Base-by-base conservation (phyloP, 2,113 vertebrate genomes). In the Cololabis saira region DNA sequence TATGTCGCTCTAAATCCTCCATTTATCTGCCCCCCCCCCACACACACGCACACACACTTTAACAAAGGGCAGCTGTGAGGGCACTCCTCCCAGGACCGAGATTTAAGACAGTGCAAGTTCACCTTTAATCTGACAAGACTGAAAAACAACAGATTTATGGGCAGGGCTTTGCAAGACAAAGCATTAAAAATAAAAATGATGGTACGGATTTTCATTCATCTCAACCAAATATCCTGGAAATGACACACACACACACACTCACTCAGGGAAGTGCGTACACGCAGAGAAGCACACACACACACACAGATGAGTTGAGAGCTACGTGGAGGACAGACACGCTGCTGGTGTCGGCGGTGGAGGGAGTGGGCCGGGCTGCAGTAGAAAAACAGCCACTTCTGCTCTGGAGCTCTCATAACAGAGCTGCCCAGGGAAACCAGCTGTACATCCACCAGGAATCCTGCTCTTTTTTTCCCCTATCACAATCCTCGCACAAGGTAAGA, bases 401-500 rank as follows among this genome's bases (percentile, higher is more conserved):
- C 57, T 53, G 54, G 62, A 67, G 16, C 44, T 27, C 47, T 48
- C 0, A 11, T 37, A 37, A 60, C 0, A 33, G 12, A 49, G 12
- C 48, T 5, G 14, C 65, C 65, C 43, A 51, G 30, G 55, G 54
- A 58, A 49, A 84, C 27, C 21, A 43, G 27, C 19, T n/a, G n/a
- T 37, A 14, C 30, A 17, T 3, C 43, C 0, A n/a, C 37, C 54
- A n/a, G 8, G 64, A 69, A 54, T 27, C 2, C 2, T 18, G n/a
- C 16, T 12, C 3, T 18, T 18, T 19, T 6, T 2, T 9, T 45
- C 9, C 1, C 6, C 10, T 37, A 30, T 13, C 12, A 33, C n/a
- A 11, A 21, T 5, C 5, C 24, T 27, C 24, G 5, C 2, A 52
- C 3, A 37, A 60, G 85, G 80, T 89, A 87, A 81, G 81, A 70